Percentiles rank a stretch among this genome's conserved stretches.
phyloP scores from a whole-genome alignment of 1,140 invertebrate species.

The Magallana ariakensis region DNA sequence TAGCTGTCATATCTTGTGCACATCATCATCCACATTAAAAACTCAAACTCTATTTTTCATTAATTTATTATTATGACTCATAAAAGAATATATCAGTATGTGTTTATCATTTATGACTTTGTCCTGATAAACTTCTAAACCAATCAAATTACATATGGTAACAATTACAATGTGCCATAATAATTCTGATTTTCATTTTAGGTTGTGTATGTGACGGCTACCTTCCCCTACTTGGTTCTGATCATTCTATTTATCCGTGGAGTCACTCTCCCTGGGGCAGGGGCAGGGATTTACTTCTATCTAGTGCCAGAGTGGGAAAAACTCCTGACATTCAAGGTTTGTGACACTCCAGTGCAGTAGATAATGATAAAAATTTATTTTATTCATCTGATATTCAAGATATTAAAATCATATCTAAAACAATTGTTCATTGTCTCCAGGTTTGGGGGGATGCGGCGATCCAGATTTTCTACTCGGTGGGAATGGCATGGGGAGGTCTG shows the following conservation, averaged over 20 bases:
- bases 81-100: too few relatives aligned
- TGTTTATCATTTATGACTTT: too few relatives aligned
- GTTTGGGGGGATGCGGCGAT: constrained; percentile 79
- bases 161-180: too few relatives aligned
- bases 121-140: too few relatives aligned
- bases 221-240: constrained; percentile 91
- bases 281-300: constrained; percentile 87
- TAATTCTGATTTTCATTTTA: neutral
- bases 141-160: too few relatives aligned
- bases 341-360: neutral
- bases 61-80: too few relatives aligned
- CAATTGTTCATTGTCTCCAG: constrained; percentile 49
- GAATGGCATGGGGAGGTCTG: constrained; percentile 78
- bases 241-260: constrained; percentile 89
- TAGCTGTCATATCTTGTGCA: too few relatives aligned
- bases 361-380: too few relatives aligned
- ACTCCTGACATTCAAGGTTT: constrained; percentile 61
- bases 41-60: too few relatives aligned
- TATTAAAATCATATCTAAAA: too few relatives aligned
- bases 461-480: constrained; percentile 79
- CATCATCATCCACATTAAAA: too few relatives aligned
- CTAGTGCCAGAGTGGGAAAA: constrained; percentile 69
- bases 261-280: constrained; percentile 88
- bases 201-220: constrained; percentile 90
- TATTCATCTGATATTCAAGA: too few relatives aligned